Evolutionary conservation across 2,888 invertebrate species (phyloP), one percentile per base, ranked within the genome.

Genomic region (Furcula furcula): DNA sequence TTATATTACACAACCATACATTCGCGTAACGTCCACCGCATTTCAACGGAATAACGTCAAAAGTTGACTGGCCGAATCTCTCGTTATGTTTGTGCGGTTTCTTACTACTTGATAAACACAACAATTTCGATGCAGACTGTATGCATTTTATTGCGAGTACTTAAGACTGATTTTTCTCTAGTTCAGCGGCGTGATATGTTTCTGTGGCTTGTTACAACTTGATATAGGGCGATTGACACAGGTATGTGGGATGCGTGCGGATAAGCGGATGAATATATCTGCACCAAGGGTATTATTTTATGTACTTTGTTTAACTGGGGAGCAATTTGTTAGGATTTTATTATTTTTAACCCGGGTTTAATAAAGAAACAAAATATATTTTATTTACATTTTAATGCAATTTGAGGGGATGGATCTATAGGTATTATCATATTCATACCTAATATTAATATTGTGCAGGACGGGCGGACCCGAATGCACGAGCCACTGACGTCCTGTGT

Each of bases 171-270:
- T 30, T 46, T 56, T 43, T 11, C 23, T 6, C 11, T 29, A 16
- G 2, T 1, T n/a, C 1, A 5, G 0, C 7, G 13, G 1, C n/a
- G n/a, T 7, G 16, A 22, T 13, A 16, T 14, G 13, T 30, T 25
- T 35, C 21, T 28, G 27, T 29, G 15, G 16, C 38, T 38, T 48
- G 46, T 52, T 47, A 57, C 57, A 53, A 50, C 43, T 54, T 61
- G 55, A 66, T 65, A 50, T 54, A 46, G 62, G 52, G 41, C 56
- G 60, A 74, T 70, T 67, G 74, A 73, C 74, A 69, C 55, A 59
- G 71, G 68, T 71, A 61, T 54, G 58, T 36, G 60, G 52, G 55
- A 46, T 47, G 47, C 28, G 15, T 44, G 44, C 46, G 52, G 45
- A 46, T 45, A 45, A 55, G 46, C 29, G 49, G 48, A 46, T 52